Percentiles rank a stretch among this genome's conserved stretches.
These are phyloP conservation scores for Hydrochoerus hydrochaeris DNA, from an alignment of 2,113 vertebrate genomes.

Conservation along the genomic window DNA sequence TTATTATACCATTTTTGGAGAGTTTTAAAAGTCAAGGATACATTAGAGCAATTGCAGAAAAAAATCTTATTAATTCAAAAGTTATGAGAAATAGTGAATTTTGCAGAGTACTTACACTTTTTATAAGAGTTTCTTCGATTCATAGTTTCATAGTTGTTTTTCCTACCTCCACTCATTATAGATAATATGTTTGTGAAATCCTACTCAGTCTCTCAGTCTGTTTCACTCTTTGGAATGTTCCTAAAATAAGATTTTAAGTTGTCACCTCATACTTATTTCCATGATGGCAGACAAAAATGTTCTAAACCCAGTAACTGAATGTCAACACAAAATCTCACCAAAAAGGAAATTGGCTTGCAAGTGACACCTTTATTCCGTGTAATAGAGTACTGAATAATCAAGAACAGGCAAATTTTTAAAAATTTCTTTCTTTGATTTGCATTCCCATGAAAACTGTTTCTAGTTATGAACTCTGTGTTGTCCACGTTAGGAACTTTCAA, in stretches of 20 bases:
- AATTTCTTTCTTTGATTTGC: not conserved
- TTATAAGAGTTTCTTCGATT: not conserved
- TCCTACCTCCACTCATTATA: not conserved
- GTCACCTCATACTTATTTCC: not conserved
- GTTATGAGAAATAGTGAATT: not conserved
- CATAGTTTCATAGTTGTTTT: not conserved
- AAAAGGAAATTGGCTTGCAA: not conserved
- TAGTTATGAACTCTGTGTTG: not conserved
- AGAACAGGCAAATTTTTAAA: not conserved
- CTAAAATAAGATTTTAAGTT: not conserved
- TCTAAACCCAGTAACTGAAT: not conserved
- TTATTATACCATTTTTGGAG: not conserved
- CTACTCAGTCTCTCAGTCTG: not conserved
- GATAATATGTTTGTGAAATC: not conserved
- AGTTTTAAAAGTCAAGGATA: not conserved
- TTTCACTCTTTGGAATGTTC: not conserved
- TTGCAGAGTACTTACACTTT: not conserved
- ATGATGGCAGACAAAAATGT: not conserved
- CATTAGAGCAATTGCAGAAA: not conserved
- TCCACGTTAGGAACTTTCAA: slow-evolving; percentile 1
- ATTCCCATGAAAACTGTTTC: not conserved
- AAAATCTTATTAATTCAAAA: not conserved
- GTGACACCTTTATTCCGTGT: not conserved
- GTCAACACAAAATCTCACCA: not conserved
- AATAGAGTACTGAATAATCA: not conserved